Conservation (phyloP, 2,888 invertebrate species). For the Metellina segmentata region DNA sequence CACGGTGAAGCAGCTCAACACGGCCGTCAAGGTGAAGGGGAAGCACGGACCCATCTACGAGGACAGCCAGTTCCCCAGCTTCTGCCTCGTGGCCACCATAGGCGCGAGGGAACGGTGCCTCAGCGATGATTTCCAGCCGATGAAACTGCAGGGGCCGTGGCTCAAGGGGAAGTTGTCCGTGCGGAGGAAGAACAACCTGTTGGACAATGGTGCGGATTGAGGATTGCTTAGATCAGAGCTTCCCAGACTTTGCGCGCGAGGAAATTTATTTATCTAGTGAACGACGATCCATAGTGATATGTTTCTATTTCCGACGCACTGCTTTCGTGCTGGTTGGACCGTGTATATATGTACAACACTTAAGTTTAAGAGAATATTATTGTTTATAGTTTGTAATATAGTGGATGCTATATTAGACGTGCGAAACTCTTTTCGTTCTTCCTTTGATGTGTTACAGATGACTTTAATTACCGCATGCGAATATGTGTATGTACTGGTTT, state of each 20-base stretch:
- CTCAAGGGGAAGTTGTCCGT: constrained; percentile 95
- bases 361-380: constrained; percentile 1
- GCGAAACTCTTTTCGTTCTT: too few species aligned
- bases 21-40: constrained; percentile 91
- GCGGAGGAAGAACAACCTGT: constrained; percentile 86
- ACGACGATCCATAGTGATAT: neutral
- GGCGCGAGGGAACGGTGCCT: constrained; percentile 96
- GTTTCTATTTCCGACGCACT: neutral
- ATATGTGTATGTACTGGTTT: too few species aligned
- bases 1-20: constrained; percentile 96
- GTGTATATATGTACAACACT: constrained; percentile 26
- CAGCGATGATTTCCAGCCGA: constrained; percentile 94
- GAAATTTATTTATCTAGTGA: constrained; percentile 10
- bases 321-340: neutral
- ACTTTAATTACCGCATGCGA: too few species aligned
- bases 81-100: constrained; percentile 96
- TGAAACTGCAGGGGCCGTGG: constrained; percentile 97
- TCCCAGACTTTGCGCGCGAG: constrained; percentile 18
- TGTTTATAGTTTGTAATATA: neutral
- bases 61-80: constrained; percentile 89
- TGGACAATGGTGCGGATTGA: constrained; percentile 36
- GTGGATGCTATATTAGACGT: neutral
- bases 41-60: constrained; percentile 90
- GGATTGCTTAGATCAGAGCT: constrained; percentile 22
- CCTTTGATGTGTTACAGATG: too few species aligned